These are phyloP conservation scores for Trissolcus japonicus DNA, from an alignment of 2,888 invertebrate species.

Conservation along the genomic window DNA sequence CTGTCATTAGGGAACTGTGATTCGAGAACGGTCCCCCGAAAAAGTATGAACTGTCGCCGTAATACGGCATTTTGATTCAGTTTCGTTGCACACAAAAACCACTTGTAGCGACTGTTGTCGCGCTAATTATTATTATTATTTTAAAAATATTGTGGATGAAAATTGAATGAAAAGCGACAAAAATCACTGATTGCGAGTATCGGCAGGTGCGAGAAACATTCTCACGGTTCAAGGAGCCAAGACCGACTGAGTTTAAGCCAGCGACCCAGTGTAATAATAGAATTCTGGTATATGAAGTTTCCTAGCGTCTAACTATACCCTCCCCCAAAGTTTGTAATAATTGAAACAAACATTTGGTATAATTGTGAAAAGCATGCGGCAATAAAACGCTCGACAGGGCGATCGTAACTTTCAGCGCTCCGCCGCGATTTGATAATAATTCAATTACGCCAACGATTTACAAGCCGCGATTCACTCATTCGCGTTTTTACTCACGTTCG, in stretches of 20 bases:
- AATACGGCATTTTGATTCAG: constrained; percentile 69
- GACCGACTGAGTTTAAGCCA: constrained; percentile 75
- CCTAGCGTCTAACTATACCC: constrained; percentile 71
- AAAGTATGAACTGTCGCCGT: constrained; percentile 71
- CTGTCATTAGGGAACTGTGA: constrained; percentile 75
- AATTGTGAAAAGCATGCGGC: constrained; percentile 53
- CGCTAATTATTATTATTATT: too few species aligned
- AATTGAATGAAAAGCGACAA: constrained; percentile 12
- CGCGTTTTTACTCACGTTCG: not conserved
- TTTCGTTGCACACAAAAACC: not conserved
- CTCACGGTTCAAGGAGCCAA: constrained; percentile 75
- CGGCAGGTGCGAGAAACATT: constrained; percentile 71
- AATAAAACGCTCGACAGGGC: constrained; percentile 18
- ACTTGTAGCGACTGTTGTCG: not conserved
- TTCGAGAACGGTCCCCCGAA: constrained; percentile 70
- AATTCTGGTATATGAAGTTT: constrained; percentile 73
- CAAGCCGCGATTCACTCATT: not conserved
- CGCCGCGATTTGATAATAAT: constrained; percentile 12
- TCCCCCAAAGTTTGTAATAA: constrained; percentile 65
- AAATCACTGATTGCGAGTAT: constrained; percentile 36
- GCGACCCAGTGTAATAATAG: constrained; percentile 74
- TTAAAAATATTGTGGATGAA: not conserved
- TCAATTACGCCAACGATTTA: constrained; percentile 12
- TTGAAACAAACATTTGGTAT: constrained; percentile 59
- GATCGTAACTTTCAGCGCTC: constrained; percentile 29